Conservation (phyloP, 2,113 vertebrate species). For the Megalops atlanticus region DNA sequence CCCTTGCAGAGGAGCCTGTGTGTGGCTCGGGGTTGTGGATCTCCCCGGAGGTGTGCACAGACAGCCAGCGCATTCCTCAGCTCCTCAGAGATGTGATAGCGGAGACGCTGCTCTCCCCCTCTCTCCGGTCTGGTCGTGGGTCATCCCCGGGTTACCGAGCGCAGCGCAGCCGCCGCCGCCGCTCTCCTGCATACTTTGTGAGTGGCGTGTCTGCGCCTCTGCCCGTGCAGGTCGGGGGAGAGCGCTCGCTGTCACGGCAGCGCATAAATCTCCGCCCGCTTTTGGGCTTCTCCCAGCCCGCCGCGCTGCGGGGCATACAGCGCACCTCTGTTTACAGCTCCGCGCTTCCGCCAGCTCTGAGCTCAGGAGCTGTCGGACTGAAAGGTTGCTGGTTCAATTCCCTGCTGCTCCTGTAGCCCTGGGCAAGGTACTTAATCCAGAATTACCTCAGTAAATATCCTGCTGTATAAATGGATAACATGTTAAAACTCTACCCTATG, state of each 20-base stretch:
- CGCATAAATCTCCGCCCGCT: neutral
- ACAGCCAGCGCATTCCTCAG: neutral
- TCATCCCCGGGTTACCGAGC: neutral
- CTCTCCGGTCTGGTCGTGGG: neutral
- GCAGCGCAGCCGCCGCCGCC: neutral
- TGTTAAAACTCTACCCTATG: too few species aligned
- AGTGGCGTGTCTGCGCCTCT: neutral
- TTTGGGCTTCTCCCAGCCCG: too few species aligned
- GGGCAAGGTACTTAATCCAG: too few species aligned
- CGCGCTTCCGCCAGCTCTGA: too few species aligned
- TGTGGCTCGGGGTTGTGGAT: neutral
- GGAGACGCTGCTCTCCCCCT: neutral
- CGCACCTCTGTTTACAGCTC: too few species aligned
- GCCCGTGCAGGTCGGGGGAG: neutral
- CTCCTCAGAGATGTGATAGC: neutral
- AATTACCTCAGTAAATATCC: too few species aligned
- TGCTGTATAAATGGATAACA: too few species aligned
- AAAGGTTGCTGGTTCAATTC: too few species aligned
- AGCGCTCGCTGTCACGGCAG: neutral
- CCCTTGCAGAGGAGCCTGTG: too few species aligned
- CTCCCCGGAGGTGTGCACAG: neutral
- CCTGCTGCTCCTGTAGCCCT: too few species aligned
- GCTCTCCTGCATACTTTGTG: neutral
- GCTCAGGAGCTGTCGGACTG: too few species aligned
- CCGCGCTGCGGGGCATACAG: too few species aligned